A percentile compares a stretch with the other conserved stretches of the same genome.
Conservation (phyloP, 2,888 invertebrate genomes). For the Priocnemis perturbator region DNA sequence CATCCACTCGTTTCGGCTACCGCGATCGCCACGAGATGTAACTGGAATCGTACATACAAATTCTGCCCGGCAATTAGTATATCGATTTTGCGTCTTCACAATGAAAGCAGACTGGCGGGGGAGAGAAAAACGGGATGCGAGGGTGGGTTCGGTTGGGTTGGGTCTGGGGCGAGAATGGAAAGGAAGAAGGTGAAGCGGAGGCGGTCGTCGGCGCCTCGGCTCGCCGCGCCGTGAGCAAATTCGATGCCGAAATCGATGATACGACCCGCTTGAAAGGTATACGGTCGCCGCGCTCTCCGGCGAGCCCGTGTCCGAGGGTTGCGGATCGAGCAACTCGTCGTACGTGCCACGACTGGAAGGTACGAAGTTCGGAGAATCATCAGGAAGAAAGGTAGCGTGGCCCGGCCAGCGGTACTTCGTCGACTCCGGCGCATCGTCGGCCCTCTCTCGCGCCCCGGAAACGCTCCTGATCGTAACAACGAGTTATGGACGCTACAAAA, state of each 20-base stretch:
- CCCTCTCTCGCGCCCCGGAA: not conserved
- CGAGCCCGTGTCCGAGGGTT: constrained; percentile 45
- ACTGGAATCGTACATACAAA: too few species aligned
- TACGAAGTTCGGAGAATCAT: constrained; percentile 51
- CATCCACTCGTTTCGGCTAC: too few species aligned
- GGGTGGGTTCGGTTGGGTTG: not conserved
- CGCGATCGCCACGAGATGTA: too few species aligned
- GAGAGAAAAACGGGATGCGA: too few species aligned
- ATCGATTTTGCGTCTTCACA: too few species aligned
- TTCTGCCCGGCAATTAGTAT: too few species aligned
- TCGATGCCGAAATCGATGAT: constrained; percentile 56
- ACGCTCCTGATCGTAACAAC: constrained; percentile 21
- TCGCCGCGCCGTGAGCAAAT: not conserved
- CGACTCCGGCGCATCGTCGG: too few species aligned
- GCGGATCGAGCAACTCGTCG: constrained; percentile 51
- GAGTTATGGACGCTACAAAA: constrained; percentile 31
- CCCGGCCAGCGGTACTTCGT: not conserved
- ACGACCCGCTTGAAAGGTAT: constrained; percentile 40
- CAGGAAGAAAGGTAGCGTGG: constrained; percentile 29
- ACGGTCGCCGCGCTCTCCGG: constrained; percentile 41
- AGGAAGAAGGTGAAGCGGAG: too few species aligned
- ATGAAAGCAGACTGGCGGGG: too few species aligned
- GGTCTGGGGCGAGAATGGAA: too few species aligned
- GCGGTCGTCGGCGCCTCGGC: too few species aligned
- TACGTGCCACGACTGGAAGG: constrained; percentile 56